Evolutionary conservation across 1,140 invertebrate species (phyloP), one percentile per base, ranked within the genome.

Genomic region (Drosophila takahashii): DNA sequence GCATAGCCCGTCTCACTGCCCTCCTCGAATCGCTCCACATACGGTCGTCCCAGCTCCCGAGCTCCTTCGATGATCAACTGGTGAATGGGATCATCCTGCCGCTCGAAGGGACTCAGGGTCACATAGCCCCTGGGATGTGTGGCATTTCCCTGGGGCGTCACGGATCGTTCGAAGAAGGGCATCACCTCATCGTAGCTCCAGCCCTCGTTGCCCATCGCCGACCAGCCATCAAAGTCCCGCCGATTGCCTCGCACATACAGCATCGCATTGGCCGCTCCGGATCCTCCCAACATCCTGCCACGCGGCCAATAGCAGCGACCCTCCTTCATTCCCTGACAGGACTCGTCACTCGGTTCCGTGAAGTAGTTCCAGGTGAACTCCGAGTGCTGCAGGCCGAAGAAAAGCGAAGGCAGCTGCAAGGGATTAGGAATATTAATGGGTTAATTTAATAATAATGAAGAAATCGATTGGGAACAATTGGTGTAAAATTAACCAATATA

Each of bases 231-330:
- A 13, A 65, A 92, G 50, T 92, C 91, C 0, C 26, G 15, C 0
- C 74, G 77, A 70, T 90, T 90, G 0, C 91, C 92, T 0, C 90
- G 72, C 4, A 92, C 6, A 48, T 91, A 91, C 7, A 87, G 15
- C 96, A 98, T 97, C 2, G 95, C 96, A 92, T 98, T 98, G 13
- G 97, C 94, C 0, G 94, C 94, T 1, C 95, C 95, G 10, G 94
- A 95, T 2, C 97, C 97, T 2, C 97, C 97, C 5, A 97, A 81
- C 8, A 94, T 94, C 80, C 94, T 95, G 0, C 96, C 96, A 58
- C 94, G 94, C 0, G 95, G 93, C 95, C 95, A 96, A 59, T 92
- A 93, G 70, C 95, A 96, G 7, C 91, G 91, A 26, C 93, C 92
- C 9, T 93, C 87, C 22, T 47, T 92, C 58, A 93, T 91, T 1